Percentiles rank a stretch among this genome's conserved stretches.
Conservation (phyloP, 2,797 vertebrate genomes). For the Girardinus metallicus region DNA sequence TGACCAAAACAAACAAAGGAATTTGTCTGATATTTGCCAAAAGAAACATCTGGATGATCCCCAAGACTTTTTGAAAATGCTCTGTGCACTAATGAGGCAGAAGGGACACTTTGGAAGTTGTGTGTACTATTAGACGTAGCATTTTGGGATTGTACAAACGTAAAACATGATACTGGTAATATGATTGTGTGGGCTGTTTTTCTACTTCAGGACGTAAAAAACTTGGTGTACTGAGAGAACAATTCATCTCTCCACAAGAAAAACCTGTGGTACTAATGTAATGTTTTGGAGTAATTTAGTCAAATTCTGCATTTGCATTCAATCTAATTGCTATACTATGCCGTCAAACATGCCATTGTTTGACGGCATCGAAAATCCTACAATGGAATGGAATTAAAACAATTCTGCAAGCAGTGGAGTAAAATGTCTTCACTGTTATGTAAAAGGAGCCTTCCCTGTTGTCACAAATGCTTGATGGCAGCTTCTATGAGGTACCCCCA, state of each 20-base stretch:
- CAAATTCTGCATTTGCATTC: neutral
- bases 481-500: neutral
- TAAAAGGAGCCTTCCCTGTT: neutral
- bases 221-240: neutral
- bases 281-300: neutral
- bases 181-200: neutral
- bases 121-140: neutral
- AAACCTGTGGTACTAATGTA: neutral
- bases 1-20: neutral
- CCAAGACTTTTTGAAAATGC: neutral
- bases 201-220: neutral
- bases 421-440: neutral
- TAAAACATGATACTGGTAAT: neutral
- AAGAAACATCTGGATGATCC: neutral
- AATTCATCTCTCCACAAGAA: neutral
- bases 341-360: neutral
- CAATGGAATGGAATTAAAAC: neutral
- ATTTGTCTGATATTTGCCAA: neutral
- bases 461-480: neutral
- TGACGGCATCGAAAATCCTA: neutral
- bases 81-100: neutral
- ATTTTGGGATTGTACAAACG: neutral
- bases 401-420: neutral
- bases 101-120: neutral
- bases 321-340: neutral